Evolutionary conservation across 2,113 vertebrate species (phyloP).

Genomic region (Lagopus leucura): DNA sequence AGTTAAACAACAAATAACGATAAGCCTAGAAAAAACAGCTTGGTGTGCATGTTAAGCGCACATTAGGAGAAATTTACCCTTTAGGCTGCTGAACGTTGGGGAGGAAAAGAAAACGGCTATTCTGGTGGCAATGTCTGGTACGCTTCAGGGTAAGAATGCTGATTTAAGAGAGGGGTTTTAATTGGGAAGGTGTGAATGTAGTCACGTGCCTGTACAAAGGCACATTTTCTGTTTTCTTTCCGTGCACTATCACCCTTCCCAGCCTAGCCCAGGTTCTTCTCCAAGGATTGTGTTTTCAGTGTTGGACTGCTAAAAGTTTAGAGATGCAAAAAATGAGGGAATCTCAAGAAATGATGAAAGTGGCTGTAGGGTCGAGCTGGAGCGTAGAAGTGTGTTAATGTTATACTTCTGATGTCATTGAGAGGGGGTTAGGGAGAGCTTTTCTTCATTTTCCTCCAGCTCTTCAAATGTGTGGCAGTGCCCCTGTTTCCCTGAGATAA

Average conservation of each 20-base stretch:
- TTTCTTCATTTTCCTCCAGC: background rate
- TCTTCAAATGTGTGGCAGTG: background rate
- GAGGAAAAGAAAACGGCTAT: background rate
- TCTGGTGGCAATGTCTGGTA: background rate
- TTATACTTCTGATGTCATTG: background rate
- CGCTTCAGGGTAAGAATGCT: background rate
- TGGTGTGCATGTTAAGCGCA: background rate
- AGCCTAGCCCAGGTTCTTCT: background rate
- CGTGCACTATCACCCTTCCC: fast-evolving
- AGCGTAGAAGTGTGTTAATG: background rate
- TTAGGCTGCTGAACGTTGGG: background rate
- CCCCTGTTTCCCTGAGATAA: background rate
- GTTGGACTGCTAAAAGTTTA: background rate
- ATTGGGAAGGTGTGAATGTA: background rate
- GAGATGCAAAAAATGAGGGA: background rate
- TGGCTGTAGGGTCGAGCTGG: background rate
- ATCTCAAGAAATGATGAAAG: background rate
- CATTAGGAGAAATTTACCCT: background rate
- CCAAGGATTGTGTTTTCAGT: background rate
- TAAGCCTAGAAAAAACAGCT: background rate
- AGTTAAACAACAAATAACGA: background rate
- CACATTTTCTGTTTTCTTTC: background rate
- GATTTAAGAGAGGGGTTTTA: background rate
- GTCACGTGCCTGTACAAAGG: background rate
- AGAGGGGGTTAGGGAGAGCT: background rate